Conservation (phyloP, 2,888 invertebrate species). For the Morinoia aosen region DNA sequence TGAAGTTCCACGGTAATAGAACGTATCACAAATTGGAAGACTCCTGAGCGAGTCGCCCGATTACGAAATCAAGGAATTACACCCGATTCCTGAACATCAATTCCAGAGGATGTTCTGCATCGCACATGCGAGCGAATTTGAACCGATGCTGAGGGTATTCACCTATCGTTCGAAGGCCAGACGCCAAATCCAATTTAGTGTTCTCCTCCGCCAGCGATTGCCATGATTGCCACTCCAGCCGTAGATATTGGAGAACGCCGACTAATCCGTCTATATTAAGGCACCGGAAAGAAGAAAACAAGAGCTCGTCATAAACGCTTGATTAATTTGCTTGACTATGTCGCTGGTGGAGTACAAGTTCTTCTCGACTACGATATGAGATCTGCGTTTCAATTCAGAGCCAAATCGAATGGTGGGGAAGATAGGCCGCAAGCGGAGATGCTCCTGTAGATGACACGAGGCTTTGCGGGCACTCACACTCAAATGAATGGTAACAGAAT, state of each 20-base stretch:
- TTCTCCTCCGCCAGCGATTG: slow-evolving; percentile 24
- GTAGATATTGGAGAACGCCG: slow-evolving; percentile 37
- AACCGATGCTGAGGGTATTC: slow-evolving; percentile 25
- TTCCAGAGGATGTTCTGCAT: neutral
- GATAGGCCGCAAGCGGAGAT: neutral
- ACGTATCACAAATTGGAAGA: neutral
- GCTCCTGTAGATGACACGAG: neutral
- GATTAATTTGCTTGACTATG: slow-evolving; percentile 43
- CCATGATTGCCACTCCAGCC: slow-evolving; percentile 46
- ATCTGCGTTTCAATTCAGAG: slow-evolving; percentile 38
- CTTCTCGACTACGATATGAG: slow-evolving; percentile 31
- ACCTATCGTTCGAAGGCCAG: neutral
- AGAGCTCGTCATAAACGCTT: slow-evolving; percentile 26
- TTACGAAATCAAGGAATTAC: slow-evolving; percentile 12
- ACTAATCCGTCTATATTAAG: slow-evolving; percentile 35
- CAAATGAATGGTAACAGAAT: neutral
- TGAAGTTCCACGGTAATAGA: neutral
- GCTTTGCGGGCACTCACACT: neutral
- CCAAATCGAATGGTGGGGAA: neutral
- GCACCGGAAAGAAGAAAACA: slow-evolving; percentile 25
- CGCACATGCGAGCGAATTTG: neutral
- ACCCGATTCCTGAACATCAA: neutral
- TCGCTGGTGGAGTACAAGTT: slow-evolving; percentile 26
- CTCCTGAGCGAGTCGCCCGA: neutral
- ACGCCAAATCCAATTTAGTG: slow-evolving; percentile 34